phyloP scores from a whole-genome alignment of 2,113 vertebrate species.

The Ochotona curzoniae region DNA sequence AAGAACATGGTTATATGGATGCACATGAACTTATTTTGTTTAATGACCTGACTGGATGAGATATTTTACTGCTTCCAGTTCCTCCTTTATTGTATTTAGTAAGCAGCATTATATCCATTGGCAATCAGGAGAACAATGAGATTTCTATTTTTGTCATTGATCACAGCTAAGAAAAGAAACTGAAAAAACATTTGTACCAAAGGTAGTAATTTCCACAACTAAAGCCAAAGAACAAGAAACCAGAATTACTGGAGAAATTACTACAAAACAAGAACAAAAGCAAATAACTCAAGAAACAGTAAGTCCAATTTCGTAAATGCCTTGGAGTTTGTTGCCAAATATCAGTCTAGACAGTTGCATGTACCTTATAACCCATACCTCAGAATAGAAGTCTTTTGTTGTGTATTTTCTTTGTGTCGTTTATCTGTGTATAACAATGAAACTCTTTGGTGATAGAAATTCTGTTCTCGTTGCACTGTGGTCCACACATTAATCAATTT shows the following conservation, averaged over 20 bases:
- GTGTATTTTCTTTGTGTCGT: neutral
- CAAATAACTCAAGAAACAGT: conserved; percentile 87
- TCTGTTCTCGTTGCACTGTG: neutral
- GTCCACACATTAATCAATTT: neutral
- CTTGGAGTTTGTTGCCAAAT: neutral
- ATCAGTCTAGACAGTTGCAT: neutral
- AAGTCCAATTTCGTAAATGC: conserved; percentile 75
- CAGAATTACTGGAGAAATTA: conserved; percentile 86
- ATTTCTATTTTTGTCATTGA: conserved; percentile 80
- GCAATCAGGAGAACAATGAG: conserved; percentile 14
- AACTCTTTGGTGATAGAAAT: neutral
- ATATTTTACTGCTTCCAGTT: conserved; percentile 16
- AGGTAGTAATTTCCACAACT: conserved; percentile 87
- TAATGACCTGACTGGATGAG: neutral
- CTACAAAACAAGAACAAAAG: conserved; percentile 86
- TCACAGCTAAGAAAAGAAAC: conserved; percentile 89
- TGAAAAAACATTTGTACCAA: conserved; percentile 86
- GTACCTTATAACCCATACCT: neutral
- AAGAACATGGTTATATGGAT: neutral
- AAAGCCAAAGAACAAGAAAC: conserved; percentile 84
- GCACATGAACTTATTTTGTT: conserved; percentile 39
- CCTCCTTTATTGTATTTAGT: conserved; percentile 10
- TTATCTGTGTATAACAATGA: conserved; percentile 21
- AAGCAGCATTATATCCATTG: neutral
- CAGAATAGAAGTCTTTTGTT: neutral